Base-by-base conservation (phyloP, 2,888 invertebrate genomes). In the Xestoiulus laeticollis region DNA sequence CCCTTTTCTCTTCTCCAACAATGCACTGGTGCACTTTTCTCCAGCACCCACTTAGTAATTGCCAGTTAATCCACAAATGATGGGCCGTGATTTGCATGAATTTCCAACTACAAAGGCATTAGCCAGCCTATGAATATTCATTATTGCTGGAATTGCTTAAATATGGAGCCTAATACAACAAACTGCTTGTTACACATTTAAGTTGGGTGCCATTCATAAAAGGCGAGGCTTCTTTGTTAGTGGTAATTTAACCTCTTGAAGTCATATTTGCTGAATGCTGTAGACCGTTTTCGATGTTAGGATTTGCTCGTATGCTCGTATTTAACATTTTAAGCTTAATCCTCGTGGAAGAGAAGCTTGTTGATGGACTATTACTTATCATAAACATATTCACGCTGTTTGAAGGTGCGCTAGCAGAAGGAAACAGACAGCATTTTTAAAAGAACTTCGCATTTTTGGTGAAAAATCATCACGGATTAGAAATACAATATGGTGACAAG, bases 51-150 rank as follows among this genome's bases (percentile, higher is more conserved):
- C 85, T 85, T 85, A 44, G 85, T 85, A 85, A 85, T 85, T 85
- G 85, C 85, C 44, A 85, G 85, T 85, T 85, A 85, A 85, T 85
- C 85, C 85, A 44, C 85, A 48, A 85, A 85, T 85, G 85, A 85
- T 85, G 85, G 44, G 85, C 33, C 85, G 44, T 85, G 85, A 85
- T 85, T 85, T 85, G 85, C 85, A 85, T 85, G 44, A 30, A 48
- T 48, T 85, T 85, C 43, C 85, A 85, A 44, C 43, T 48, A 85
- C 43, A 85, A 85, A 85, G 44, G n/a, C 85, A 38, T 38, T 85
- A 85, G 26, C 85, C 30, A 85, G 44, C 43, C 43, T 48, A 85
- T 85, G 85, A 85, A 85, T 85, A 85, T 85, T 85, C 85, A 85
- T 85, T 85, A 48, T 44, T 48, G 43, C 16, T 85, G 59, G 59